Conservation (phyloP, 64 coral and sea anemone species). For the Montipora capricornis region DNA sequence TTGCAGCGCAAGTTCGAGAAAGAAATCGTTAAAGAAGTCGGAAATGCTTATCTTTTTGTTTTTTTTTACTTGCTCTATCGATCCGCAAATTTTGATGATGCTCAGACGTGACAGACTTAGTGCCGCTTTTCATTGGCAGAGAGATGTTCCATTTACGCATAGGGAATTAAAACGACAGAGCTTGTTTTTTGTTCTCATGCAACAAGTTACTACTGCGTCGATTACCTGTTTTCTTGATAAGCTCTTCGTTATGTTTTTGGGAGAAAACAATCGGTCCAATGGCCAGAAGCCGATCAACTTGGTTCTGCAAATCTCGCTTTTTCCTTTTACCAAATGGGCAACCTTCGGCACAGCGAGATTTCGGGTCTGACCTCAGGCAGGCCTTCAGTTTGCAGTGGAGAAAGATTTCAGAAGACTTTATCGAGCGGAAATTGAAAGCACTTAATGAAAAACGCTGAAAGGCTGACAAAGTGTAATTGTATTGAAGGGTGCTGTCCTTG, state of each 20-base stretch:
- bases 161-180: neutral
- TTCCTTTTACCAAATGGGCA: conserved; percentile 12
- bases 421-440: conserved; percentile 63
- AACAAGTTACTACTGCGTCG: neutral
- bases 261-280: conserved; percentile 61
- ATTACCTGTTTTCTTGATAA: neutral
- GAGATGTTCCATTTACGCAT: too few species aligned
- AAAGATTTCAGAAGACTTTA: conserved; percentile 37
- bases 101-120: too few species aligned
- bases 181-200: neutral
- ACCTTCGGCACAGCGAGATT: conserved; percentile 58
- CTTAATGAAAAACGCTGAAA: conserved; percentile 72
- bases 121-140: too few species aligned
- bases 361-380: conserved; percentile 43
- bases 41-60: too few species aligned
- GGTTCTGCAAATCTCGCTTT: neutral
- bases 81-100: too few species aligned
- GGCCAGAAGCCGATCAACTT: conserved; percentile 28
- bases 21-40: too few species aligned
- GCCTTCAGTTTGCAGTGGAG: conserved; percentile 76
- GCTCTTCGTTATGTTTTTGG: neutral
- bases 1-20: too few species aligned
- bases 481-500: conserved; percentile 62
- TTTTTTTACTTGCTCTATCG: too few species aligned
- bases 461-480: conserved; percentile 52